A percentile compares a stretch with the other conserved stretches of the same genome.
Evolutionary conservation across 2,888 invertebrate species (phyloP).

Genomic region (Copidosoma aretas): DNA sequence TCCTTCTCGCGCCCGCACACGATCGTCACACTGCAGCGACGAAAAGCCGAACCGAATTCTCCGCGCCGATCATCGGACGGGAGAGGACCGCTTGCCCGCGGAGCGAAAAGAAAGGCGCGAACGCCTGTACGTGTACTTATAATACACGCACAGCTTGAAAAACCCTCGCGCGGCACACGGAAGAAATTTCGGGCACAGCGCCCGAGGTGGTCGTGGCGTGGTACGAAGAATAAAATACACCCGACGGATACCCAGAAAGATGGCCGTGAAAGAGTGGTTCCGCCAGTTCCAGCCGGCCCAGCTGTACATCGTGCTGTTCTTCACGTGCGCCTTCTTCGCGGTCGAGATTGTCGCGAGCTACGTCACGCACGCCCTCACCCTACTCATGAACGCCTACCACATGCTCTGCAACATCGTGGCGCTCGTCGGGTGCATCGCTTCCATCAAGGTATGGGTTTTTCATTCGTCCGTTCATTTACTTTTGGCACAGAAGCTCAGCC

Average conservation of each 20-base stretch:
- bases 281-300: slow-evolving; percentile 78
- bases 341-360: slow-evolving; percentile 86
- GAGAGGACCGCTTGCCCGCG: too few species aligned
- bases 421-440: slow-evolving; percentile 78
- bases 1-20: too few species aligned
- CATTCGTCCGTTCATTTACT: neutral
- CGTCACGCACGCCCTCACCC: slow-evolving; percentile 87
- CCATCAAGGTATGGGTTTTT: slow-evolving; percentile 71
- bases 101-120: too few species aligned
- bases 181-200: neutral
- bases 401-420: slow-evolving; percentile 93
- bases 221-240: neutral
- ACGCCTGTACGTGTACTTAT: neutral
- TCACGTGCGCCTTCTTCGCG: slow-evolving; percentile 79
- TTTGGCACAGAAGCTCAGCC: too few species aligned
- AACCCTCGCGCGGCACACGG: too few species aligned
- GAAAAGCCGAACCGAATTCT: too few species aligned
- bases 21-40: too few species aligned
- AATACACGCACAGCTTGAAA: too few species aligned
- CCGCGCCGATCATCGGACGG: too few species aligned
- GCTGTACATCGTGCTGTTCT: slow-evolving; percentile 74
- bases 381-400: slow-evolving; percentile 92
- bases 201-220: neutral
- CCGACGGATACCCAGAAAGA: too few species aligned
- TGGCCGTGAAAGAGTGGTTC: slow-evolving; percentile 82